A percentile compares a stretch with the other conserved stretches of the same genome.
phyloP scores from a whole-genome alignment of 2,888 invertebrate species.

The Agrotis puta region DNA sequence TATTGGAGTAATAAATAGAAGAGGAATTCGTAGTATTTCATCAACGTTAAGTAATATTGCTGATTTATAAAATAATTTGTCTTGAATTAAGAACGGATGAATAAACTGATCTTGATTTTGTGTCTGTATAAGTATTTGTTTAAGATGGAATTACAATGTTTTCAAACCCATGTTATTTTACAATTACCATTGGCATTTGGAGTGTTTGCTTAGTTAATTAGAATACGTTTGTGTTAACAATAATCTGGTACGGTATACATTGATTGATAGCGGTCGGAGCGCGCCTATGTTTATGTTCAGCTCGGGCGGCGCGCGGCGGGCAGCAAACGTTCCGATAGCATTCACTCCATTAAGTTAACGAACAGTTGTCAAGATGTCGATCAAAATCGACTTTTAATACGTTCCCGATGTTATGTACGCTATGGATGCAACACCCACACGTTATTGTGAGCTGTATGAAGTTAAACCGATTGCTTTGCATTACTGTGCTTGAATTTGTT shows the following conservation, averaged over 20 bases:
- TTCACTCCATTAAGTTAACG: slow-evolving; percentile 89
- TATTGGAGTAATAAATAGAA: slow-evolving; percentile 66
- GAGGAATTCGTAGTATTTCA: slow-evolving; percentile 60
- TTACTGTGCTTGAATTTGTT: slow-evolving; percentile 66
- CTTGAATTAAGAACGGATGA: slow-evolving; percentile 28
- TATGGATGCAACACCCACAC: slow-evolving; percentile 87
- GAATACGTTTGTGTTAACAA: slow-evolving; percentile 73
- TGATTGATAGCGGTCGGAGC: slow-evolving; percentile 71
- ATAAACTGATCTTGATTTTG: slow-evolving; percentile 28
- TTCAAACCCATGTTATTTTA: slow-evolving; percentile 49
- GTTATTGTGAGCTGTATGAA: slow-evolving; percentile 80
- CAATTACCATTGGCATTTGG: slow-evolving; percentile 48
- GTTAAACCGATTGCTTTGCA: slow-evolving; percentile 76
- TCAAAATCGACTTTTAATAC: slow-evolving; percentile 88
- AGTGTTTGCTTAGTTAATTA: slow-evolving; percentile 73
- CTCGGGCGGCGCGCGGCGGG: slow-evolving; percentile 69
- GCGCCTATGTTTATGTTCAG: slow-evolving; percentile 67
- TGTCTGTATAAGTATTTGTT: slow-evolving; percentile 17
- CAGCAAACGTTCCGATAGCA: slow-evolving; percentile 80
- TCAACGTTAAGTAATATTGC: slow-evolving; percentile 52
- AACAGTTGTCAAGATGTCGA: slow-evolving; percentile 90
- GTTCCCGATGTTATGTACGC: slow-evolving; percentile 76
- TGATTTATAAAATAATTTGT: slow-evolving; percentile 42
- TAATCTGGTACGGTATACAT: slow-evolving; percentile 68
- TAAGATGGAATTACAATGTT: slow-evolving; percentile 33